Conservation (phyloP, 2,113 vertebrate species). For the Girardinichthys multiradiatus region DNA sequence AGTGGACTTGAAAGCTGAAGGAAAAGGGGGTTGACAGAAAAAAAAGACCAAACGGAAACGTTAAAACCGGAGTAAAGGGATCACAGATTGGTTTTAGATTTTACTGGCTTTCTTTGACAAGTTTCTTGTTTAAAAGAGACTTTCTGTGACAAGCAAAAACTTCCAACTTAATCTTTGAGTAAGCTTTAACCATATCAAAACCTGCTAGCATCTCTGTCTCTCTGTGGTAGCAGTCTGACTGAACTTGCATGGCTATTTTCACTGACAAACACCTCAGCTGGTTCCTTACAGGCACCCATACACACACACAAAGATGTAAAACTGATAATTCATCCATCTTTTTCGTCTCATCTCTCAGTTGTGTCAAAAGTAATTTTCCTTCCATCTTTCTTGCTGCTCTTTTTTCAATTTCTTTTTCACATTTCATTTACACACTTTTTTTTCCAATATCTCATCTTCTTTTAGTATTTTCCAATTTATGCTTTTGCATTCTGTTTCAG, state of each 20-base stretch:
- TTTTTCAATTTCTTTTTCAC: slow-evolving; percentile 37
- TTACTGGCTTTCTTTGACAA: slow-evolving; percentile 19
- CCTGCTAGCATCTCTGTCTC: slow-evolving; percentile 12
- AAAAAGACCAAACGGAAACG: neutral
- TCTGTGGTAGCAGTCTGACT: slow-evolving; percentile 25
- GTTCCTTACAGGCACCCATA: neutral
- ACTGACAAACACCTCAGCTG: slow-evolving; percentile 4
- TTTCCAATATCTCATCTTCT: slow-evolving; percentile 41
- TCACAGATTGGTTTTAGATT: slow-evolving; percentile 27
- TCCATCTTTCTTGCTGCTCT: slow-evolving; percentile 51
- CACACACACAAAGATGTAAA: slow-evolving; percentile 17
- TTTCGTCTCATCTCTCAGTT: slow-evolving; percentile 52
- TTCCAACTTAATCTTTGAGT: slow-evolving; percentile 18
- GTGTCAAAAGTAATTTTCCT: slow-evolving; percentile 66
- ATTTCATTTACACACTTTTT: slow-evolving; percentile 35
- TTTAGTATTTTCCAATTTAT: slow-evolving; percentile 39
- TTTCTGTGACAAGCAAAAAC: slow-evolving; percentile 34
- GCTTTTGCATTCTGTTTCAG: slow-evolving; percentile 5
- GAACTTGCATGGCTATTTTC: slow-evolving; percentile 17
- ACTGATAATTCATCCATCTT: slow-evolving; percentile 48
- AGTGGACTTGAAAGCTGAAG: slow-evolving; percentile 5
- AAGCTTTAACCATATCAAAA: slow-evolving; percentile 13
- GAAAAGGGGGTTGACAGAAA: neutral
- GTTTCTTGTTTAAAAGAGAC: slow-evolving; percentile 13
- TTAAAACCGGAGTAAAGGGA: slow-evolving; percentile 1